Evolutionary conservation across 2,113 vertebrate genomes (phyloP), one percentile per base, ranked within the genome.

Genomic region (Antennarius striatus): DNA sequence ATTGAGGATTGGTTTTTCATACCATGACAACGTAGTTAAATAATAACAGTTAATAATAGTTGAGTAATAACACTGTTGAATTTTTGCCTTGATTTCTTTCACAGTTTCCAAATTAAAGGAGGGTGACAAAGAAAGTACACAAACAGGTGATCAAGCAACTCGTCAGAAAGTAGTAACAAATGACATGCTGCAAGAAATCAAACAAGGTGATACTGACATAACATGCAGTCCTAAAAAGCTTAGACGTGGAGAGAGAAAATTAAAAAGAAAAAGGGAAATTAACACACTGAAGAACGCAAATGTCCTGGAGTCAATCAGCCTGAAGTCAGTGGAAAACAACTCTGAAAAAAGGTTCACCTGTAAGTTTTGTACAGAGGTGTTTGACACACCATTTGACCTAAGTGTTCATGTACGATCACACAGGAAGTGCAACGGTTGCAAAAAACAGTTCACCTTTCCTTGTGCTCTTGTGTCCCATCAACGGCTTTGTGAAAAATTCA

Each of bases 381-480:
- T 85, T 43, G 3, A 71, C 3, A 73, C 67, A 11, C 3, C 14
- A 2, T 58, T 61, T 39, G 80, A 76, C 15, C 71, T 5, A 46
- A 30, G 8, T n/a, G 52, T 71, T 2, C 88, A 88, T 1, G 0
- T 14, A 6, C 59, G 46, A 32, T 62, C 28, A 6, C 88, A 87
- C 73, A 79, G 36, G n/a, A 75, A 1, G 10, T 89, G 89, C 64
- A 10, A 0, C 42, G 79, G 66, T 13, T 88, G 87, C 75, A 75
- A 51, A 36, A 81, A 17, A 36, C 2, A 29, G 10, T 81, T 82
- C 16, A 43, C 29, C 4, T 59, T 6, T 54, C 65, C 48, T 15
- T 60, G 58, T 48, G 1, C 0, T 17, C 39, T 77, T 4, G 6
- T 0, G 1, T 1, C 0, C 8, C 88, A 90, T 40, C 53, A 69